These are phyloP conservation scores for Spinus olivaceus DNA, from an alignment of 2,797 vertebrate species.

Conservation along the genomic window DNA sequence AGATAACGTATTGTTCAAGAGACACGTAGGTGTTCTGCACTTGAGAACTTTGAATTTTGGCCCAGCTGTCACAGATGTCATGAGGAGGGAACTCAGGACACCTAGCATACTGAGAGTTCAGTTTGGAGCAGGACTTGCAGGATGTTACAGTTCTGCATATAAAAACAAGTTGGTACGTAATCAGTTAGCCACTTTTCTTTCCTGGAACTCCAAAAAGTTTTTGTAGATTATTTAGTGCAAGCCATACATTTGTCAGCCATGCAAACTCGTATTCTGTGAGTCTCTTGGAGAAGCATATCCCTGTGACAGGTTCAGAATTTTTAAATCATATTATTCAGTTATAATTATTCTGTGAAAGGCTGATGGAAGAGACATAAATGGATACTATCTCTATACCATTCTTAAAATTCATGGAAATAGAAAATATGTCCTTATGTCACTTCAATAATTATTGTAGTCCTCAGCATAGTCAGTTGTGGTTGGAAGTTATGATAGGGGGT, in stretches of 20 bases:
- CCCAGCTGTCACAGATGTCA: not conserved
- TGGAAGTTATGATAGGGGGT: not conserved
- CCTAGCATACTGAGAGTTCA: not conserved
- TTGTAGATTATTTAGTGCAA: not conserved
- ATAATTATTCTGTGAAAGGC: not conserved
- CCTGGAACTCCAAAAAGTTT: not conserved
- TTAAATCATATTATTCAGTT: not conserved
- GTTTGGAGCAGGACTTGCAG: not conserved
- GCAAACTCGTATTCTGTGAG: not conserved
- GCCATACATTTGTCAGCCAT: not conserved
- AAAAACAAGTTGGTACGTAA: not conserved
- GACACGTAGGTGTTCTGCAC: not conserved
- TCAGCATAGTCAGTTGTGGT: not conserved
- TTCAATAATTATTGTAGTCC: not conserved
- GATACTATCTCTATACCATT: fast-evolving
- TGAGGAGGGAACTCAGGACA: not conserved
- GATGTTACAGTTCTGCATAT: not conserved
- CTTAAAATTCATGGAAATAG: not conserved
- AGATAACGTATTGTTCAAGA: fast-evolving
- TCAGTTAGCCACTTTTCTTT: not conserved
- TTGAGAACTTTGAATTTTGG: not conserved
- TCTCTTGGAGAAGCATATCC: not conserved
- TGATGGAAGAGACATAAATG: not conserved
- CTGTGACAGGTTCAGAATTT: not conserved
- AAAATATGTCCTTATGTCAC: not conserved